Percentiles rank a stretch among this genome's conserved stretches.
Evolutionary conservation across 2,113 vertebrate genomes (phyloP).

Genomic region (Cepphus grylle): DNA sequence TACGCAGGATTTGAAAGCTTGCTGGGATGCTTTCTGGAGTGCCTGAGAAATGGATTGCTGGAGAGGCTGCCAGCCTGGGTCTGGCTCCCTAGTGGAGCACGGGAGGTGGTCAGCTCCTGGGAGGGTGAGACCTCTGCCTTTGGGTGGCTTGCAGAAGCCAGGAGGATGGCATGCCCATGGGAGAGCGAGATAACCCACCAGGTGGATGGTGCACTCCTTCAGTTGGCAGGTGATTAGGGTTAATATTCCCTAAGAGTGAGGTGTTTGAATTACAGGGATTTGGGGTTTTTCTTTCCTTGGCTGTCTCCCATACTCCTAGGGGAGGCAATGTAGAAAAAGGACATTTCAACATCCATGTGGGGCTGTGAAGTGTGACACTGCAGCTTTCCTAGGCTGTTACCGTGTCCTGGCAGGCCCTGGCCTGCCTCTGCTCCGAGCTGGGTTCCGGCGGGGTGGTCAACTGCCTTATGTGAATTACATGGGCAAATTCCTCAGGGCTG

Average conservation of each 20-base stretch:
- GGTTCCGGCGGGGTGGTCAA: neutral
- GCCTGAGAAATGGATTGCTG: neutral
- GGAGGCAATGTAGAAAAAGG: neutral
- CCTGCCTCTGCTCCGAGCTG: neutral
- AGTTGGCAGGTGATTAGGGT: accelerated
- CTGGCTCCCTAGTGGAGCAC: neutral
- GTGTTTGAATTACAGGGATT: accelerated
- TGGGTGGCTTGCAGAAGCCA: neutral
- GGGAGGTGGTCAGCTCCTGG: neutral
- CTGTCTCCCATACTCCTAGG: neutral
- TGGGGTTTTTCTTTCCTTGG: neutral
- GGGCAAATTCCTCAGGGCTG: neutral
- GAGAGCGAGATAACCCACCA: neutral
- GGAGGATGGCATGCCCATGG: neutral
- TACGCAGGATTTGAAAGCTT: neutral
- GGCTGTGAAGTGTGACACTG: neutral
- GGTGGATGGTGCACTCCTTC: neutral
- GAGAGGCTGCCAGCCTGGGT: neutral
- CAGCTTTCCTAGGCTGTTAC: accelerated
- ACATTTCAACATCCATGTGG: neutral
- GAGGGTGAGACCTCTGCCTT: neutral
- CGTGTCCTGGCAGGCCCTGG: neutral
- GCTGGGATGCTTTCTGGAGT: neutral
- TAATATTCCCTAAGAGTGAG: neutral
- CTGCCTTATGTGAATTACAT: neutral